Base-by-base conservation (phyloP, 2,888 invertebrate genomes). In the Onthophagus sagittarius region DNA sequence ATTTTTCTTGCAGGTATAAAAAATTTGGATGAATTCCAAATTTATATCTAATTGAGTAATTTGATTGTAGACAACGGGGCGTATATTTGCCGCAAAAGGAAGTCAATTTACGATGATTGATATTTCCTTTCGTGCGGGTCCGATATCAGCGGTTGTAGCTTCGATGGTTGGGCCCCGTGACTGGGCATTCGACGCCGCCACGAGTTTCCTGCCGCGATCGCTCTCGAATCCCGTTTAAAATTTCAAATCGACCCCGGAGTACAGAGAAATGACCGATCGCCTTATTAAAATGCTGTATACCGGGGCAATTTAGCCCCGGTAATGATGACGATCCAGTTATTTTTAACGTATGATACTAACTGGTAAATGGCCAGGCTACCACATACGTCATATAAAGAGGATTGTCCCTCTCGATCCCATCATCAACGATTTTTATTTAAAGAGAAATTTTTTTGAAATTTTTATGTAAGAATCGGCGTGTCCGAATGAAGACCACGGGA, bases 91-190 rank as follows among this genome's bases (percentile, higher is more conserved):
- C 77, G 75, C 76, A 79, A 77, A 79, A 77, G 78, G 77, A 79
- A 79, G 77, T 79, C 79, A 78, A 79, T 79, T 79, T 78, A 78
- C 77, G 76, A 79, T 79, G 79, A 79, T 79, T 79, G 79, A 79
- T 79, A 78, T 76, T 77, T 79, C 78, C 79, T 77, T 78, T 78
- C 79, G 77, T 77, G 78, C 67, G n/a, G 67, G 67, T n/a, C 31
- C 31, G 67, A 67, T 32, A 32, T 53, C 39, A 23, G 39, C 11
- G 4, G 39, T 53, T 53, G 39, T 7, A 53, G 23, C 23, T 23
- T 23, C 23, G 23, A 23, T 23, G 23, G 23, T 23, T 23, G 23
- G 23, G 23, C 23, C 23, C 23, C 23, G 23, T 53, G 39, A 53
- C 39, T 11, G 39, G 23, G 39, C 39, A 11, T 53, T 53, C 9